These are phyloP conservation scores for Tenualosa ilisha DNA, from an alignment of 2,797 vertebrate species.

Conservation along the genomic window DNA sequence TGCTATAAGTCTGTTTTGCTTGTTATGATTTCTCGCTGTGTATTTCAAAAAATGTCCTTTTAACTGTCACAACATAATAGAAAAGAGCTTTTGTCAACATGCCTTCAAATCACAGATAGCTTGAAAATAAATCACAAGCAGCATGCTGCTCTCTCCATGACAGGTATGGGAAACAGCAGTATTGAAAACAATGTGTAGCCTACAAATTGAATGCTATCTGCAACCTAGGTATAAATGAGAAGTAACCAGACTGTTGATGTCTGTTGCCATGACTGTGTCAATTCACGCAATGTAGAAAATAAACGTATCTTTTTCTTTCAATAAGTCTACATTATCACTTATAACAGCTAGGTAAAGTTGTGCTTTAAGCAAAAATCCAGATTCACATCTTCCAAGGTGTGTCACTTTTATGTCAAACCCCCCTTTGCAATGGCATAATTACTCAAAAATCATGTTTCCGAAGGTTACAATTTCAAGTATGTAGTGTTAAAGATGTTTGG, in stretches of 20 bases:
- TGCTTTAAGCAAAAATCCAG: too few species aligned
- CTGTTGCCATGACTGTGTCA: background rate
- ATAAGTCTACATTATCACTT: too few species aligned
- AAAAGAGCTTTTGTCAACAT: background rate
- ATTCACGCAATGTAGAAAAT: background rate
- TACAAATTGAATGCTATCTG: background rate
- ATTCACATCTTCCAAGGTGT: background rate
- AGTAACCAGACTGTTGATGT: background rate
- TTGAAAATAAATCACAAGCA: background rate
- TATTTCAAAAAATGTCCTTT: background rate
- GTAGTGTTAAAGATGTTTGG: background rate
- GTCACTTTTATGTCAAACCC: background rate
- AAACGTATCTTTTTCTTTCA: too few species aligned
- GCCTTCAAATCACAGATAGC: background rate
- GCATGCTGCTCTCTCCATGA: background rate
- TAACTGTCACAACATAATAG: background rate
- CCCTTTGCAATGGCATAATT: background rate
- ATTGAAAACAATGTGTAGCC: background rate
- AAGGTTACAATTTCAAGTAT: background rate
- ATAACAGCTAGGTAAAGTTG: too few species aligned
- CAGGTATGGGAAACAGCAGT: background rate
- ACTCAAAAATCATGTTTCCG: background rate
- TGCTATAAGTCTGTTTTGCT: background rate
- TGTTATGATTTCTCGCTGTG: background rate
- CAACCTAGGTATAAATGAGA: background rate